Base-by-base conservation (phyloP, 2,888 invertebrate genomes). In the Oeneis ivallda region DNA sequence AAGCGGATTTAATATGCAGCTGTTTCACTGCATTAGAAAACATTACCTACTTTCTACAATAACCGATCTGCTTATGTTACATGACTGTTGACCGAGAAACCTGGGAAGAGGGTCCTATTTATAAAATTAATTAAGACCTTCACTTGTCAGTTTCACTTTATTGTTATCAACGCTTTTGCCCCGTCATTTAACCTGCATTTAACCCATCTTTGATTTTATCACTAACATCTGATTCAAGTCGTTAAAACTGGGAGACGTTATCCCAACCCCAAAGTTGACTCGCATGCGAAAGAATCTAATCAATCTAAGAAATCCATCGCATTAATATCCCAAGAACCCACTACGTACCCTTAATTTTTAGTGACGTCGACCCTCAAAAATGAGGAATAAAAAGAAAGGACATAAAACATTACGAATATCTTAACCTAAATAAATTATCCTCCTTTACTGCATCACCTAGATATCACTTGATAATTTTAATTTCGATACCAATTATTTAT, bases 1-100 rank as follows among this genome's bases (percentile, higher is more conserved):
- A 17, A 17, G 15, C 17, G 37, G 6, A 4, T 17, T 17, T 47
- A 47, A 52, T n/a, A 26, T 43, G 43, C 43, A 57, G n/a, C 2
- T 26, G 26, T 26, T 45, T 54, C 17, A 37, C 54, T 11, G 17
- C 56, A 41, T 56, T 56, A 56, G 56, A 56, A 56, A 56, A 41
- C 56, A 56, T 56, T 4, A 13, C 26, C 32, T n/a, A 10, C 58
- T 59, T 49, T 49, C 59, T 37, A 47, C 34, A 37, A 37, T 15
- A 59, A 37, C 34, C 13, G 34, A 59, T 59, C 34, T 49, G 11
- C 6, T 37, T 15, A 59, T 59, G 49, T 37, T 17, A 59, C 17
- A 59, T 34, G 47, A 37, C 37, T 17, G 32, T 39, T 49, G 47
- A 49, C 59, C 49, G 49, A 59, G 17, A 34, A 34, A 59, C 47